Base-by-base conservation (phyloP, 2,888 invertebrate species). In the Pecten maximus region DNA sequence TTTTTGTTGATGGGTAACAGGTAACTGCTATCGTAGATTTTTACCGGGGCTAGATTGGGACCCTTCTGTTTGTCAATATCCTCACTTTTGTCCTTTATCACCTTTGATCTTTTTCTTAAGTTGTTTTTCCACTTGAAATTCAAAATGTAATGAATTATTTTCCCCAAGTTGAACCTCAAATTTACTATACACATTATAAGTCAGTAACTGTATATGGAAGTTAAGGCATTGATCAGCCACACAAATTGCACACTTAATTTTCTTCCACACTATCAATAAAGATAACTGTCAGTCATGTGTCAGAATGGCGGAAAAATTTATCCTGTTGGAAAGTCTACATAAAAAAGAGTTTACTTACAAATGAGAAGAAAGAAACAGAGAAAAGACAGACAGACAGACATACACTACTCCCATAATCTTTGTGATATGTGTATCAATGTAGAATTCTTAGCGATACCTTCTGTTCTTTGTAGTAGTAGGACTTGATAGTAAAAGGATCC, bases 1-100 rank as follows among this genome's bases (percentile, higher is more conserved):
- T 98, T 98, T 93, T 98, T 98, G 95, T 98, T 98, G 4, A 99
- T 97, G 87, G 98, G 98, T 95, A 99, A 98, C 90, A 99, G 97
- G 87, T 97, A 97, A 23, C 98, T 97, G 0, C 98, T 98, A 92
- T 98, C 98, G 95, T 98, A 98, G 44, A 97, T 94, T 74, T 96
- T 95, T 28, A 97, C 96, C 86, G 98, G 95, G 39, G 97, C 97
- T 6, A 98, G 98, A 90, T 96, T 96, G 91, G 91, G 92, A 90
- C 94, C 94, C 87, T 93, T 94, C 92, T 94, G 94, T 44, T 93
- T 93, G 91, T 94, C 94, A 39, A 89, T 92, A 3, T 92, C 60
- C 88, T 93, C 93, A 40, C 94, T 94, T 16, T 88, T 40, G 40
- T 93, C 93, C 48, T 91, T 93, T 28, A 90, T 87, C 4, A 87